Base-by-base conservation (phyloP, 2,113 vertebrate species). In the Sinosuthora webbiana region DNA sequence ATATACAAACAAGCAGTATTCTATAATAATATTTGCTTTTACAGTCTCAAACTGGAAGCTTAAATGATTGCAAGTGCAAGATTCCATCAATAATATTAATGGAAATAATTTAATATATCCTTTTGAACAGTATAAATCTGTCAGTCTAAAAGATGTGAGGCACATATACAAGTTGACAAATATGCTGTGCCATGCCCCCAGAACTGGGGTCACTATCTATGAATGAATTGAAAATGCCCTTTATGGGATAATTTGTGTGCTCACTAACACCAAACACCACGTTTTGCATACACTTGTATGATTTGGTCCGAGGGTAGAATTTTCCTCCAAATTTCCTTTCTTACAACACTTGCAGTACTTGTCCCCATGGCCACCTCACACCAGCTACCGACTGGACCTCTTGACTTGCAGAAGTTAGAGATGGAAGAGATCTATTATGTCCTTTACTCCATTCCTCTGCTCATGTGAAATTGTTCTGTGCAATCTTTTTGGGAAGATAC, bases 361-460 rank as follows among this genome's bases (percentile, higher is more conserved):
- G 56, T 77, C 37, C 79, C 76, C 28, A 35, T 6, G 15, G 47
- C 25, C 75, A 80, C 93, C 85, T 92, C 79, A 74, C 47, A 65
- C 31, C 31, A 68, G 83, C 79, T 94, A 37, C 90, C 81, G 57
- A 14, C 57, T 92, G 60, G 15, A 78, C 93, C 94, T 89, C 94
- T 89, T 95, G 88, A 95, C 93, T 96, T 71, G 44, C 0, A 63
- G 60, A 90, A 96, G 95, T 79, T 95, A 93, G 93, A 96, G 93
- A 97, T 96, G 93, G 92, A 82, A 96, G 95, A 97, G 95, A 96
- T 97, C 93, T 82, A 96, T 97, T 97, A 96, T 96, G 93, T 97
- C 94, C 93, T 93, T 94, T 84, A 89, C 90, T 95, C 93, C 76
- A 82, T 89, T 90, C 86, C 90, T 92, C 76, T 96, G 81, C 94